Conservation (phyloP, 2,888 invertebrate species). For the Leptopterna dolabrata region DNA sequence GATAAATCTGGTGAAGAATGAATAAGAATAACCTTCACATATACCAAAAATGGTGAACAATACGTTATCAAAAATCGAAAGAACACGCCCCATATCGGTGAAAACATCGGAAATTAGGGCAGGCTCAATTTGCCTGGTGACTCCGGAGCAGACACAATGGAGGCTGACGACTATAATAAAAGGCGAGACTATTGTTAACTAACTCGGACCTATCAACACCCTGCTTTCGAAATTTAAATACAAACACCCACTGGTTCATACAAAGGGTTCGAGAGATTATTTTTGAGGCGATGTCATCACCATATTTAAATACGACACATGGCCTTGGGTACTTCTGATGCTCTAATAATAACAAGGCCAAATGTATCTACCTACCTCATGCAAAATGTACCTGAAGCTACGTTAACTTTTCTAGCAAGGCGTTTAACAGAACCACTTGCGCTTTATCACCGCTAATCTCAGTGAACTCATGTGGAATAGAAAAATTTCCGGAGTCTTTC, state of each 20-base stretch:
- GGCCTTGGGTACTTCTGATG: too few species aligned
- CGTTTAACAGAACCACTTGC: too few species aligned
- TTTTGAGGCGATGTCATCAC: not conserved
- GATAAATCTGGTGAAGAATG: too few species aligned
- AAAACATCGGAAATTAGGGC: not conserved
- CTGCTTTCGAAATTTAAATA: not conserved
- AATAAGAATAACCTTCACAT: too few species aligned
- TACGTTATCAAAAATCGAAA: not conserved
- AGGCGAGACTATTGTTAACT: slow-evolving; percentile 7
- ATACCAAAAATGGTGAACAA: too few species aligned
- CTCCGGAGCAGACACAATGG: not conserved
- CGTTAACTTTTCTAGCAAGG: too few species aligned
- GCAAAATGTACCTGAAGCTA: too few species aligned
- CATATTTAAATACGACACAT: not conserved
- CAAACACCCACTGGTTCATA: not conserved
- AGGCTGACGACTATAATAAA: not conserved
- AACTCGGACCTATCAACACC: not conserved
- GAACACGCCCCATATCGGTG: not conserved
- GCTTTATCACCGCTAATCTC: too few species aligned
- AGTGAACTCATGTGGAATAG: too few species aligned
- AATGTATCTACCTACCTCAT: too few species aligned
- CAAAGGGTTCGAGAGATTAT: not conserved
- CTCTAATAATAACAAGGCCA: too few species aligned
- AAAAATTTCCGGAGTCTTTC: too few species aligned
- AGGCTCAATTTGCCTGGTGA: not conserved